Base-by-base conservation (phyloP, 2,113 vertebrate species). In the Electrona antarctica region DNA sequence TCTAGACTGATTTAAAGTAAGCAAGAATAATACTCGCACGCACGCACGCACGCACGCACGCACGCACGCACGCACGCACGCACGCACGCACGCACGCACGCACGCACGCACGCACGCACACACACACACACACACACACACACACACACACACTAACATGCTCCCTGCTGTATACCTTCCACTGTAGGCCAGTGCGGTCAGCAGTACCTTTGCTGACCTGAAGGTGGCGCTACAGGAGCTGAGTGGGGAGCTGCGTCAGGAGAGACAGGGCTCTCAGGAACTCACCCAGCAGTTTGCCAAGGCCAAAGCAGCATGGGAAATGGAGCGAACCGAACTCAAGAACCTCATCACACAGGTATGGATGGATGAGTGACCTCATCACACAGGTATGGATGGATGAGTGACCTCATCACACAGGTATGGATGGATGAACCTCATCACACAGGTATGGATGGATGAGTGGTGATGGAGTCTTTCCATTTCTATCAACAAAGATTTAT, bases 231-330 rank as follows among this genome's bases (percentile, higher is more conserved):
- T 99, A 83, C 96, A 95, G 82, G 97, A 98, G 68, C 93, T 99
- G 76, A 98, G 95, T 76, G 94, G 88, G 4, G 96, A 98, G 90
- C 87, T 99, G 76, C 93, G 91, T 3, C 96, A 97, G 71, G 97
- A 98, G 74, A 93, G 92, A 59, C 94, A 94, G 2, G 92, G 97
- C 10, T 95, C 96, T 49, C 93, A 95, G 0, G 98, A 99, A 82
- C 94, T 99, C 68, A 97, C 97, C 69, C 97, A 98, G 85, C 97
- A 99, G 86, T 98, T 99, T 14, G 96, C 96, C 73, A 96, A 96
- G 73, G 98, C 97, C 88, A 99, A 98, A 86, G 96, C 97, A 60
- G 93, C 96, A 69, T 99, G 98, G 98, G 97, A 99, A 86, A 94
- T 97, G 21, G 97, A 99, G 87, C 93, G 95, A 0, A 93, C 94